phyloP scores from a whole-genome alignment of 2,888 invertebrate genomes.

The Ernsta delagoae region DNA sequence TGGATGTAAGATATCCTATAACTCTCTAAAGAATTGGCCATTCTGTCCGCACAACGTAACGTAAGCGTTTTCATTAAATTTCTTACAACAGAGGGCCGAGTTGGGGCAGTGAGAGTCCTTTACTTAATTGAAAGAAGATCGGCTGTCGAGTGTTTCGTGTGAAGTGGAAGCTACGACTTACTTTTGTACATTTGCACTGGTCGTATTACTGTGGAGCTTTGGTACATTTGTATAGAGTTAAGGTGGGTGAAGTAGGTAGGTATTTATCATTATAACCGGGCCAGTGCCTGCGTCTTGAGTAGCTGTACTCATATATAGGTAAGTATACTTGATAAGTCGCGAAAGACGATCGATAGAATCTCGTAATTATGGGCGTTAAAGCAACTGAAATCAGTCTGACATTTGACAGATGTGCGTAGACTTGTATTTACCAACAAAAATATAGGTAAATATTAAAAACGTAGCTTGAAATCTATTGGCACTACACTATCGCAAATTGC shows the following conservation, averaged over 20 bases:
- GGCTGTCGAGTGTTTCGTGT: constrained; percentile 17
- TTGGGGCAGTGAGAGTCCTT: constrained; percentile 17
- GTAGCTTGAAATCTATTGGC: background rate
- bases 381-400: too few species aligned
- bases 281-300: too few species aligned
- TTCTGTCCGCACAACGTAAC: background rate
- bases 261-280: too few species aligned
- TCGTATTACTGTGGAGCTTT: background rate
- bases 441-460: background rate
- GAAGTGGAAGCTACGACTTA: constrained; percentile 7
- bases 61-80: constrained; percentile 14
- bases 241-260: background rate
- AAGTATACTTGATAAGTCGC: too few species aligned
- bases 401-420: too few species aligned
- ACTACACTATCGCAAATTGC: constrained; percentile 12
- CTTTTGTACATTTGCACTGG: constrained; percentile 5
- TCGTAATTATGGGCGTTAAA: too few species aligned
- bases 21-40: background rate
- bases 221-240: background rate
- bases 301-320: too few species aligned
- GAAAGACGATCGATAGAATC: too few species aligned
- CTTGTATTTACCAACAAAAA: too few species aligned
- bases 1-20: background rate
- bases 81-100: constrained; percentile 9
- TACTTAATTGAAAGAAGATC: constrained; percentile 26